A percentile compares a stretch with the other conserved stretches of the same genome.
Conservation (phyloP, 2,888 invertebrate genomes). For the Rhyacophila evoluta region DNA sequence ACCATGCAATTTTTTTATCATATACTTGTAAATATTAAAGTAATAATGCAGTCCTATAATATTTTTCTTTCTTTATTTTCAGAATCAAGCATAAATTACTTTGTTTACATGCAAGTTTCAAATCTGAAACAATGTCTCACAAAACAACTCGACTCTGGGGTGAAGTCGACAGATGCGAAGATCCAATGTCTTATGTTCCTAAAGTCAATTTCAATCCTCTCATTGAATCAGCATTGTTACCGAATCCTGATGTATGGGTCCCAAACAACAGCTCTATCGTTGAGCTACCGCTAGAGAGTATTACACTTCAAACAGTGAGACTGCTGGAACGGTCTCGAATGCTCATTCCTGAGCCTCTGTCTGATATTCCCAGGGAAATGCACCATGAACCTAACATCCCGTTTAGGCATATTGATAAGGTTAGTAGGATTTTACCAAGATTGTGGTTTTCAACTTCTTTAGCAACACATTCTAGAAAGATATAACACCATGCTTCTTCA, state of each 20-base stretch:
- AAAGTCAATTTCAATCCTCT: constrained; percentile 68
- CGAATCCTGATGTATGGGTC: constrained; percentile 64
- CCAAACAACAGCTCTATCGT: constrained; percentile 63
- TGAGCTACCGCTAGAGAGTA: constrained; percentile 64
- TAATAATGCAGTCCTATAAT: too few species aligned
- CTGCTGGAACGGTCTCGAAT: constrained; percentile 60
- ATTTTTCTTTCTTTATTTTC: too few species aligned
- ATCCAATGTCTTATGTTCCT: constrained; percentile 62
- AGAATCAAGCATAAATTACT: too few species aligned
- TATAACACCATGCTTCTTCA: too few species aligned
- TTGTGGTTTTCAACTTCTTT: too few species aligned
- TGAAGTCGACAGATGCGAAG: constrained; percentile 63
- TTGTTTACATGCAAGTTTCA: too few species aligned
- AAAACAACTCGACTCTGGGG: constrained; percentile 63
- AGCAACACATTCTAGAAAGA: too few species aligned
- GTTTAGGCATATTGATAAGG: constrained; percentile 43
- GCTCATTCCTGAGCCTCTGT: background rate
- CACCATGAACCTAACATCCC: constrained; percentile 47
- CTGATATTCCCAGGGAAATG: constrained; percentile 58
- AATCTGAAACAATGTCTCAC: background rate
- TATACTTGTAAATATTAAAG: too few species aligned
- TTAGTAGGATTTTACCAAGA: too few species aligned
- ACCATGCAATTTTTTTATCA: too few species aligned
- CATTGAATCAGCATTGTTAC: constrained; percentile 68
- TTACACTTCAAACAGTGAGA: constrained; percentile 67